phyloP scores from a whole-genome alignment of 2,113 vertebrate species.

The Acrocephalus kingi region DNA sequence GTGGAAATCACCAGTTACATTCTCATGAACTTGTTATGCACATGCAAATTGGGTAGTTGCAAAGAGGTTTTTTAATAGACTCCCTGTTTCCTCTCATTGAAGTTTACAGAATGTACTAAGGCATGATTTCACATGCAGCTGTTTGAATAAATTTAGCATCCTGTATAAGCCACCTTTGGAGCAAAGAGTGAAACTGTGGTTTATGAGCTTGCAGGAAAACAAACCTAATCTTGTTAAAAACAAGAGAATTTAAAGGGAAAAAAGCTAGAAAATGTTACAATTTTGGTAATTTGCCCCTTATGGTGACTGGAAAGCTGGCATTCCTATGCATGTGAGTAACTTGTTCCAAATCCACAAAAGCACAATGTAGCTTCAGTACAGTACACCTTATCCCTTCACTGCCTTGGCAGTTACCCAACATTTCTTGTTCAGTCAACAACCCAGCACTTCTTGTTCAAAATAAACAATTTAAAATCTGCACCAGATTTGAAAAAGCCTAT shows the following conservation, averaged over 20 bases:
- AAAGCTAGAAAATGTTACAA: not conserved
- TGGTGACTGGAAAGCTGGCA: not conserved
- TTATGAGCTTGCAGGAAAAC: not conserved
- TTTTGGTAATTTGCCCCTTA: not conserved
- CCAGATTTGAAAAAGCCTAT: not conserved
- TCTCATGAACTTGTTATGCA: not conserved
- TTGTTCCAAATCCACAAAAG: not conserved
- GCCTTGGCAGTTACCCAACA: not conserved
- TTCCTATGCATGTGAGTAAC: not conserved
- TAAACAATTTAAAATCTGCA: not conserved
- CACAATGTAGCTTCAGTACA: not conserved
- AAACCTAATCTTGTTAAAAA: not conserved
- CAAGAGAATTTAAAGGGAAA: not conserved
- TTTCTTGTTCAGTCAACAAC: not conserved
- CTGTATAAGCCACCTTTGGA: not conserved
- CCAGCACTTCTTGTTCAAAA: not conserved
- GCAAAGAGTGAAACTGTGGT: not conserved
- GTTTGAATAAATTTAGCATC: slow-evolving; percentile 30
- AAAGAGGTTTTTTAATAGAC: slow-evolving; percentile 12
- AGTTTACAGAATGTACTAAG: not conserved
- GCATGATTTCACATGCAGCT: slow-evolving; percentile 11
- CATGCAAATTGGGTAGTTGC: not conserved
- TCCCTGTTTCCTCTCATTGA: not conserved
- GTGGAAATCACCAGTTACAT: not conserved
- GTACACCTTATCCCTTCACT: not conserved